Percentiles rank a stretch among this genome's conserved stretches.
Evolutionary conservation across 2,797 vertebrate genomes (phyloP).

Genomic region (Rhabdophis nuchalis): DNA sequence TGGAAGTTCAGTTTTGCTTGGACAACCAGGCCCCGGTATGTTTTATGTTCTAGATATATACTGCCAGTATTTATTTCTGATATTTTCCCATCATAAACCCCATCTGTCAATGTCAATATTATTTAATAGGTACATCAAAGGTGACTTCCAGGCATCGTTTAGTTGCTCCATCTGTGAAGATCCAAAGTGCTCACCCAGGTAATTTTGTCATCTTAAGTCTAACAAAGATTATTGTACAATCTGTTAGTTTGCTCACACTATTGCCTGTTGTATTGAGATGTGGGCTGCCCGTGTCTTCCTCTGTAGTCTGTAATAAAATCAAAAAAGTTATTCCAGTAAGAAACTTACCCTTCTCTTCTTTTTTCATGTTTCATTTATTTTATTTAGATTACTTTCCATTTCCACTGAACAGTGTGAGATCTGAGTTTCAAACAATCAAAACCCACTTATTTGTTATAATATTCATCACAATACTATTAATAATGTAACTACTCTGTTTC

Average conservation of each 20-base stretch:
- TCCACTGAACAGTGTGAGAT: no score
- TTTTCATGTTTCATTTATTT: no score
- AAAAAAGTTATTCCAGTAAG: not conserved
- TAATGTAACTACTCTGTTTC: no score
- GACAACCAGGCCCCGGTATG: fast-evolving
- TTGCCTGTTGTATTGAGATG: not conserved
- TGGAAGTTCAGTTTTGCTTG: fast-evolving
- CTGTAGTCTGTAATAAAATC: not conserved
- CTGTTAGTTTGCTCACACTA: not conserved
- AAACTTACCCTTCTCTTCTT: not conserved
- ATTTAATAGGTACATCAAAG: no score
- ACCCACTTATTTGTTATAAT: no score
- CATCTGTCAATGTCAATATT: no score
- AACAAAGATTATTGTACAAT: not conserved
- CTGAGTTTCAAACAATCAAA: no score
- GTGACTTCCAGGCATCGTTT: no score
- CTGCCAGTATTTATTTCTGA: not conserved
- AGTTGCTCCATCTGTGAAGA: no score
- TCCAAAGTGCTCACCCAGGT: no score
- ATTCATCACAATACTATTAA: no score
- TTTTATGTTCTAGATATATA: not conserved
- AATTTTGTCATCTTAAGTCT: not conserved
- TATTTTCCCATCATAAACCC: not conserved
- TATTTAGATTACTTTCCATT: no score
- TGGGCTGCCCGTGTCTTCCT: not conserved